phyloP scores from a whole-genome alignment of 2,888 invertebrate species.

The Gnatocerus cornutus region DNA sequence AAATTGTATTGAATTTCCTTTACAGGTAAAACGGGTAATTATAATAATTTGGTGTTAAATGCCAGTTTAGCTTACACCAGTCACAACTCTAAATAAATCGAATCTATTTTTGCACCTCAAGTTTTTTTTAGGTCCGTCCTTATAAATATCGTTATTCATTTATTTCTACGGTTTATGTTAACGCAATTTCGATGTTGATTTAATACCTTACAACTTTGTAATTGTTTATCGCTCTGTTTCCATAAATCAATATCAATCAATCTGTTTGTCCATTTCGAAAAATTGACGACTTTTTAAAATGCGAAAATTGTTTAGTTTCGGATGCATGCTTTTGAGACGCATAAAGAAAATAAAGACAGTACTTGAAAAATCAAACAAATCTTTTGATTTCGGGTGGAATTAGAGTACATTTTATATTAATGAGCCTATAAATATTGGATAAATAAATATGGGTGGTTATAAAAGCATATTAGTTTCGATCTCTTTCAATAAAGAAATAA shows the following conservation, averaged over 20 bases:
- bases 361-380: constrained; percentile 2
- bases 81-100: no score
- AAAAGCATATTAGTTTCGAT: no score
- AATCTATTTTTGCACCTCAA: no score
- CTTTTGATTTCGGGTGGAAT: not conserved
- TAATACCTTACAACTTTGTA: not conserved
- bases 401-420: not conserved
- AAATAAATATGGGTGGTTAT: not conserved
- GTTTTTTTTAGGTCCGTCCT: not conserved
- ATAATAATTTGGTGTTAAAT: no score
- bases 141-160: constrained; percentile 2
- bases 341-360: not conserved
- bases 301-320: no score
- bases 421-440: not conserved
- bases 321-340: no score
- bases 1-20: no score
- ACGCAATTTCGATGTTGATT: not conserved
- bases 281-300: no score
- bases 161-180: not conserved
- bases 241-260: not conserved
- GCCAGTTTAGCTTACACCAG: no score
- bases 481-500: no score
- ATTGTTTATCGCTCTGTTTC: not conserved
- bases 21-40: no score
- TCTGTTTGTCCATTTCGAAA: not conserved